Evolutionary conservation across 2,113 vertebrate species (phyloP).

Genomic region (Mellivora capensis): DNA sequence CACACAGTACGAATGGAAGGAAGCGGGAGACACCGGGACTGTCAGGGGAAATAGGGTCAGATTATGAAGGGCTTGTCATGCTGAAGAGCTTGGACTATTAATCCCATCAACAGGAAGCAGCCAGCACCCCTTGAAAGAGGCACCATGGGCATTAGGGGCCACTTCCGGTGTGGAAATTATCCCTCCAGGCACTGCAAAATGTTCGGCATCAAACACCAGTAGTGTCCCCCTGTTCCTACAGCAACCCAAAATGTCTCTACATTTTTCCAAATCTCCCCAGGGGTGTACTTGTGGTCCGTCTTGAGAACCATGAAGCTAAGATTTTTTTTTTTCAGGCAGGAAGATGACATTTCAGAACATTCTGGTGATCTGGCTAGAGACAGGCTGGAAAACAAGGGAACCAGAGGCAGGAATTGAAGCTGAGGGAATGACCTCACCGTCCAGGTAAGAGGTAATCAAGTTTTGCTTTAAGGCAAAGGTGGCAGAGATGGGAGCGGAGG

Average conservation of each 20-base stretch:
- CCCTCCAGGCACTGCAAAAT: not conserved
- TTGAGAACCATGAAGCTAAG: not conserved
- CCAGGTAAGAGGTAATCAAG: not conserved
- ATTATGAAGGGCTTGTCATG: not conserved
- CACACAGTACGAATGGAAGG: not conserved
- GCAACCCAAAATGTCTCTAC: not conserved
- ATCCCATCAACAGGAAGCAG: not conserved
- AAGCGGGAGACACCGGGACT: not conserved
- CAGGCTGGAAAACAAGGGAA: not conserved
- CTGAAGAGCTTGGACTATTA: not conserved
- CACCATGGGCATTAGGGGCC: not conserved
- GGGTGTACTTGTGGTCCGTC: not conserved
- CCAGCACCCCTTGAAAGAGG: not conserved
- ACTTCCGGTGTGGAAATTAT: not conserved
- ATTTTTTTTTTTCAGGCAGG: not conserved
- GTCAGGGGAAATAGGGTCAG: not conserved
- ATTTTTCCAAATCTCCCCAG: not conserved
- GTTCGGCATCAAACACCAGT: not conserved
- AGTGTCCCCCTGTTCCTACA: not conserved
- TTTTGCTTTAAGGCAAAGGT: not conserved
- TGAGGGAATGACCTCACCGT: not conserved
- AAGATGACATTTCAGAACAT: not conserved
- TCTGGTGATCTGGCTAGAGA: not conserved
- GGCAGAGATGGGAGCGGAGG: not conserved
- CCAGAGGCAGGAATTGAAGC: not conserved